Evolutionary conservation across 2,797 vertebrate species (phyloP), one percentile per base, ranked within the genome.

Genomic region (Helicolenus hilgendorfi): DNA sequence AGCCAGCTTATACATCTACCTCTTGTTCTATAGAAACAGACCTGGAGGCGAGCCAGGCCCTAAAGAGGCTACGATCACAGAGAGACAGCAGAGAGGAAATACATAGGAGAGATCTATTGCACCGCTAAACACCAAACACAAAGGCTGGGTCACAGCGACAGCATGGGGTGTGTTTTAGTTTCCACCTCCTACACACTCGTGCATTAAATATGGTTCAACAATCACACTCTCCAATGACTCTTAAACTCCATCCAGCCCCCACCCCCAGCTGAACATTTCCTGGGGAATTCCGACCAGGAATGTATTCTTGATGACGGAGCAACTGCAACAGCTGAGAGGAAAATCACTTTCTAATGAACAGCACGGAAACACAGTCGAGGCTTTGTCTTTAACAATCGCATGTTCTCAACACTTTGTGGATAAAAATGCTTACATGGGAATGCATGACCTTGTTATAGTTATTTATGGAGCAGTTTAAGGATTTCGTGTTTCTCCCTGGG

Each of bases 251-350:
- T 38, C 93, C 93, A 91, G 84, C 62, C 84, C 84, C 73, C 74
- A 20, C 72, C 85, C 84, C 72, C 72, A 20, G 76, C 90, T 79
- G 83, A 95, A 94, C 95, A 90, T 93, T 96, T 96, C 95, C 94
- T 91, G 94, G 96, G 95, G 94, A 97, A 96, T 96, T 96, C 95
- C 90, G 56, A 93, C 85, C 92, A 94, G 93, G 95, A 96, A 91
- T 93, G 89, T 92, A 82, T 95, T 95, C 89, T 73, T 93, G 89
- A 96, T 94, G 93, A 96, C 90, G 60, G 90, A 96, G 92, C 89
- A 94, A 93, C 89, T 78, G 73, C 85, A 94, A 94, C 94, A 95
- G 95, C 93, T 95, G 87, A 92, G 83, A 88, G 85, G 83, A 92
- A 95, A 92, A 91, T 84, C 80, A 83, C 93, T 92, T 93, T 94